Conservation (phyloP, 2,888 invertebrate species). For the Ochlodes sylvanus region DNA sequence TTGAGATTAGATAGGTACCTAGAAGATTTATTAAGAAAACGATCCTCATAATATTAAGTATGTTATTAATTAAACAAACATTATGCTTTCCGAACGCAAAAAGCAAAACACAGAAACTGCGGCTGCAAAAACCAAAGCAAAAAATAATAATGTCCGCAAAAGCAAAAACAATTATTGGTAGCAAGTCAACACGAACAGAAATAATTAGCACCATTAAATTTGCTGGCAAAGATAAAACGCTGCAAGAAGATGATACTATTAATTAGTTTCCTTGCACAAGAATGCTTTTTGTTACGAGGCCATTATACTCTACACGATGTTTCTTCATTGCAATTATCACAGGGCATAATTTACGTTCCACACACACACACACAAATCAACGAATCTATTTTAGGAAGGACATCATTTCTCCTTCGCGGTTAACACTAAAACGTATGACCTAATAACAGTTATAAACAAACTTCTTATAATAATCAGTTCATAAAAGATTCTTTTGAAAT, state of each 20-base stretch:
- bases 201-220: constrained; percentile 24
- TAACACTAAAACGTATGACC: constrained; percentile 14
- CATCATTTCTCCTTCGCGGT: neutral
- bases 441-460: constrained; percentile 20
- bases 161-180: constrained; percentile 1
- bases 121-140: neutral
- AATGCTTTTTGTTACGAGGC: constrained; percentile 30
- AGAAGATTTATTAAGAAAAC: no score
- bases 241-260: constrained; percentile 28
- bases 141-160: constrained; percentile 3
- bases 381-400: neutral
- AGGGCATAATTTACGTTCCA: constrained; percentile 3
- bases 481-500: constrained; percentile 29
- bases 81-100: no score
- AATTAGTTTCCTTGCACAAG: constrained; percentile 29
- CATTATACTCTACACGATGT: constrained; percentile 18
- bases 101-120: no score
- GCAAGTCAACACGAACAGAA: constrained; percentile 19
- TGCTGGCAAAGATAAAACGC: constrained; percentile 15
- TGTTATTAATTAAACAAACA: no score
- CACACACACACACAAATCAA: neutral
- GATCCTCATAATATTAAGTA: no score
- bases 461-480: constrained; percentile 22
- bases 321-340: constrained; percentile 7
- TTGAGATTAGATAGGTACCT: no score